Evolutionary conservation across 2,888 invertebrate species (phyloP).

Genomic region (Hirtodrosophila histrioides): DNA sequence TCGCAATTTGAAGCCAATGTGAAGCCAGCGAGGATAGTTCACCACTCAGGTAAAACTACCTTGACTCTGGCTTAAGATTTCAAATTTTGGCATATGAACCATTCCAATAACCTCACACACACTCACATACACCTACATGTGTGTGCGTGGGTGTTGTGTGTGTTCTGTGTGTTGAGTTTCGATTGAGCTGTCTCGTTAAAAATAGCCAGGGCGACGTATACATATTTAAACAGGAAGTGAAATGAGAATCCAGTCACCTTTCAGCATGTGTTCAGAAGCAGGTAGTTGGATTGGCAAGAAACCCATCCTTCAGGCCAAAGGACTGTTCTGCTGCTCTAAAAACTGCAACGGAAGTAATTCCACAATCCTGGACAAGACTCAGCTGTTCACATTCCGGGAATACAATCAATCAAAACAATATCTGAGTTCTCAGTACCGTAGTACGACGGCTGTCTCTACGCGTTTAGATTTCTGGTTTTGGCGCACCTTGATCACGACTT

Average conservation of each 20-base stretch:
- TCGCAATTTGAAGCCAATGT: constrained; percentile 8
- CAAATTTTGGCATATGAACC: constrained; percentile 41
- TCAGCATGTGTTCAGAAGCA: constrained; percentile 33
- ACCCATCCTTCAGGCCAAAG: constrained; percentile 8
- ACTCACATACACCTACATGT: background rate
- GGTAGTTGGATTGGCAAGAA: constrained; percentile 28
- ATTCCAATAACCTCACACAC: constrained; percentile 30
- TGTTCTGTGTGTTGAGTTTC: constrained; percentile 28
- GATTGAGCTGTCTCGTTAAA: constrained; percentile 62
- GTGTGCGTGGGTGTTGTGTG: constrained; percentile 25
- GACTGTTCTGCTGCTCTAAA: constrained; percentile 16
- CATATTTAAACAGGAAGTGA: constrained; percentile 61
- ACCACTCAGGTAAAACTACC: constrained; percentile 70
- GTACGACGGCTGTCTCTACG: constrained; percentile 6
- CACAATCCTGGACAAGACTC: constrained; percentile 19
- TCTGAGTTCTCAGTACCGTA: constrained; percentile 5
- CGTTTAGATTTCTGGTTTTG: constrained; percentile 43
- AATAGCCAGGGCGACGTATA: constrained; percentile 48
- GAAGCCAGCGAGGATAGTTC: constrained; percentile 23
- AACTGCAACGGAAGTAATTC: constrained; percentile 53
- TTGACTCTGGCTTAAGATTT: constrained; percentile 67
- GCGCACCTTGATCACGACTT: constrained; percentile 68
- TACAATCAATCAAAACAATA: background rate
- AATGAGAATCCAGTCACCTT: constrained; percentile 53
- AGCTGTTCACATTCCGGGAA: background rate